A percentile compares a stretch with the other conserved stretches of the same genome.
Conservation (phyloP, 2,113 vertebrate genomes). For the Tapirus terrestris region DNA sequence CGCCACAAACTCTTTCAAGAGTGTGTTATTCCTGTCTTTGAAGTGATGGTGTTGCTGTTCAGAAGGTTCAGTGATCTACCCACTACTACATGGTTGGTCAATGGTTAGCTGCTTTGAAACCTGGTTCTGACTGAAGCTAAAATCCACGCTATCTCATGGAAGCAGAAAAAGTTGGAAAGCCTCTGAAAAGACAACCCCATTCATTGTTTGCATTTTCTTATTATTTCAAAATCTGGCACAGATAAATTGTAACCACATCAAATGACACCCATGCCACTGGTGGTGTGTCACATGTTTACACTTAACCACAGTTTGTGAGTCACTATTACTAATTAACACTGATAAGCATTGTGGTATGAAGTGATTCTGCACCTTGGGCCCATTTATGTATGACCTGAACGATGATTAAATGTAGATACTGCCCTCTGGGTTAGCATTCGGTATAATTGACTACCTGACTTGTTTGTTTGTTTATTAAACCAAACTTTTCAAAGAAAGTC, state of each 20-base stretch:
- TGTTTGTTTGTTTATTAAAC: not conserved
- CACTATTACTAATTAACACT: not conserved
- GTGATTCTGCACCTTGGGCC: not conserved
- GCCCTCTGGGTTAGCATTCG: not conserved
- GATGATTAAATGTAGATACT: not conserved
- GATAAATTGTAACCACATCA: not conserved
- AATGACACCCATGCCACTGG: not conserved
- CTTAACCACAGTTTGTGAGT: not conserved
- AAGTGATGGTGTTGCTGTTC: not conserved
- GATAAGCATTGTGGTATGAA: not conserved
- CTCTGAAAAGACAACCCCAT: not conserved
- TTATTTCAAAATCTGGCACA: not conserved
- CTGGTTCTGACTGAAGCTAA: not conserved
- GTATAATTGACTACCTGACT: not conserved
- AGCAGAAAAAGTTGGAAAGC: not conserved
- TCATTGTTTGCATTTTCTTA: not conserved
- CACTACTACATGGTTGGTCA: fast-evolving
- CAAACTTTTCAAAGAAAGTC: not conserved
- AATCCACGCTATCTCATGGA: not conserved
- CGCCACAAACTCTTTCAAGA: not conserved
- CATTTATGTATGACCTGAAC: not conserved
- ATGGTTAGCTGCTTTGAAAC: not conserved
- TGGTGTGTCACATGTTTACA: not conserved
- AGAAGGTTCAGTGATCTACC: not conserved
- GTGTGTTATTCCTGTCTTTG: not conserved